These are phyloP conservation scores for Cervus canadensis DNA, from an alignment of 2,113 vertebrate species.

Conservation along the genomic window DNA sequence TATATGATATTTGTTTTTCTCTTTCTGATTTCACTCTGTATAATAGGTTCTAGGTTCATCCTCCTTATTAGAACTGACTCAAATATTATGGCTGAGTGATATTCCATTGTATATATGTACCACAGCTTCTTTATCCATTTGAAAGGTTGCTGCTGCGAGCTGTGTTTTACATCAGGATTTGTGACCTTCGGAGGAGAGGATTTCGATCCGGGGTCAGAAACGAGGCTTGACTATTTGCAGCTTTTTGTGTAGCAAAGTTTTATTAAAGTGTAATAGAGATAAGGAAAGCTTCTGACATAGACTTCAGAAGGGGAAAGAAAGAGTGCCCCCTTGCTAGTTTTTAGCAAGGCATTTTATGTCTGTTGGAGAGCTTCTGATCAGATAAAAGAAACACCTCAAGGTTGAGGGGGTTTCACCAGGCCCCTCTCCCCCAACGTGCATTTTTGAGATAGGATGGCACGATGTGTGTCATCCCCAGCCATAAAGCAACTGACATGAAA, in stretches of 20 bases:
- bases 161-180: fast-evolving
- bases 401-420: neutral
- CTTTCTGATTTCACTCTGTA: neutral
- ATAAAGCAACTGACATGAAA: neutral
- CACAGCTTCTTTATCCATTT: neutral
- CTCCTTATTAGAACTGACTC: neutral
- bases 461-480: neutral
- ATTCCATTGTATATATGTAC: neutral
- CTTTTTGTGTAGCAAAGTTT: neutral
- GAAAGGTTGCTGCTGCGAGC: neutral
- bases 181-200: neutral
- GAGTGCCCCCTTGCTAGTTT: neutral
- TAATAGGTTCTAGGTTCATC: neutral
- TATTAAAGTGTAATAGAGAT: neutral
- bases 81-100: neutral
- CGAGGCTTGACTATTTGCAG: neutral
- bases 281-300: neutral
- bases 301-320: neutral
- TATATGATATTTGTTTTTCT: neutral
- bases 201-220: neutral
- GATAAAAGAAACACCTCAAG: neutral
- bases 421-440: neutral
- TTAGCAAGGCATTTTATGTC: neutral
- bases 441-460: neutral
- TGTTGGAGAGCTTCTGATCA: neutral